Evolutionary conservation across 2,888 invertebrate species (phyloP).

Genomic region (Hypolimnas misippus): DNA sequence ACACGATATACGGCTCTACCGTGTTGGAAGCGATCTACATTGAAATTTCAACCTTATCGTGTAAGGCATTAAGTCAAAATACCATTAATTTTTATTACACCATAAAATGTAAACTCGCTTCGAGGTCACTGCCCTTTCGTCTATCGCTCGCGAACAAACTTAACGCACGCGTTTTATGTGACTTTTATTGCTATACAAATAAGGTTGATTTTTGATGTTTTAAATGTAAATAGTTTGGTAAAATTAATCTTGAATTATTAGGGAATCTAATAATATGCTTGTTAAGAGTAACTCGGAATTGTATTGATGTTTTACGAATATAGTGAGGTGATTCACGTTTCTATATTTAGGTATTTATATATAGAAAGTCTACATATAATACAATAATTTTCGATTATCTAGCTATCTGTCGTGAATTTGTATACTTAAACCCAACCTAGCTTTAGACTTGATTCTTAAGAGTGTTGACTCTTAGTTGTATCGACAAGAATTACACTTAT

Average conservation of each 20-base stretch:
- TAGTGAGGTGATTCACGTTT: conserved; percentile 12
- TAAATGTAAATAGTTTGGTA: conserved; percentile 25
- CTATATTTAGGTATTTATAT: neutral
- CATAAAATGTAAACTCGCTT: conserved; percentile 42
- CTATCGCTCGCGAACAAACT: conserved; percentile 45
- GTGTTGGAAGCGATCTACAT: conserved; percentile 8
- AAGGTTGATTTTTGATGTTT: conserved; percentile 31
- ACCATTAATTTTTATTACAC: conserved; percentile 9
- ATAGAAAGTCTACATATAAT: neutral
- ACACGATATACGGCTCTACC: conserved; percentile 9
- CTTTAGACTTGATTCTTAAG: too few species aligned
- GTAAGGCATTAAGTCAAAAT: conserved; percentile 9
- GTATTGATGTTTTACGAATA: conserved; percentile 20
- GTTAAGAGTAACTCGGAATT: conserved; percentile 35
- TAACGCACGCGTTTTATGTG: conserved; percentile 26
- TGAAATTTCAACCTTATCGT: conserved; percentile 24
- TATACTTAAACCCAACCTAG: too few species aligned
- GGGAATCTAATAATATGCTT: conserved; percentile 45
- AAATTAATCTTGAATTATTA: conserved; percentile 41
- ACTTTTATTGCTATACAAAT: conserved; percentile 25
- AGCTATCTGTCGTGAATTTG: too few species aligned
- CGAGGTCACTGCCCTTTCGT: conserved; percentile 51
- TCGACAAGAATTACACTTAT: too few species aligned
- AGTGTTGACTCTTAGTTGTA: too few species aligned
- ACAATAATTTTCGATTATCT: too few species aligned